Evolutionary conservation across 2,797 vertebrate genomes (phyloP), one percentile per base, ranked within the genome.

Genomic region (Pseudomugil tenellus): DNA sequence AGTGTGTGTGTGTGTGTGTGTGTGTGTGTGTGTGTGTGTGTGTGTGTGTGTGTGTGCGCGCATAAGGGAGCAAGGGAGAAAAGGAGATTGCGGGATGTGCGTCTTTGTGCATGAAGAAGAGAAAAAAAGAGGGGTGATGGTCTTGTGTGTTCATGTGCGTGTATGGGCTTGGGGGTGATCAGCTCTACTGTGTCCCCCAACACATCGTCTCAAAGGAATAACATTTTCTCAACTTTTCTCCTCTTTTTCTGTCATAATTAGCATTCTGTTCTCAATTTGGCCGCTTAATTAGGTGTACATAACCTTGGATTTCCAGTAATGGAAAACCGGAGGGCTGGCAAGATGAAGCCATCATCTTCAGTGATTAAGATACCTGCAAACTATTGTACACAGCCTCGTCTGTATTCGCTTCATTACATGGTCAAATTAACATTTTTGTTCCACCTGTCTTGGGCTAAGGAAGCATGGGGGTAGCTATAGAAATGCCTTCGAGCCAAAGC

Each of bases 301-400:
- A 95, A 95, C 94, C 94, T 95, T 95, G 94, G 92, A 93, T 94
- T 95, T 94, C 92, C 91, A 94, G 92, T 93, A 94, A 95, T 94
- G 90, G 91, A 94, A 94, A 91, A 93, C 93, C 93, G 94, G 87
- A 92, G 91, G 93, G 93, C 93, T 92, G 87, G 88, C 84, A 52
- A 90, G 92, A 94, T 94, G 89, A 94, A 94, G 93, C 91, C 93
- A 93, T 95, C 94, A 94, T 91, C 91, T 90, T 92, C 90, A 89
- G 89, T 91, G 89, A 92, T 93, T 93, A 93, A 90, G 87, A 93
- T 92, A 93, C 92, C 90, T 90, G 90, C 88, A 91, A 91, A 92
- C 88, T 89, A 89, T 91, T 88, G 91, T 92, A 92, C 89, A 91
- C 92, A 91, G 85, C 77, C 90, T 90, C 85, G 88, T 90, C 86